Conservation (phyloP, 2,797 vertebrate genomes). For the Trachops cirrhosus region DNA sequence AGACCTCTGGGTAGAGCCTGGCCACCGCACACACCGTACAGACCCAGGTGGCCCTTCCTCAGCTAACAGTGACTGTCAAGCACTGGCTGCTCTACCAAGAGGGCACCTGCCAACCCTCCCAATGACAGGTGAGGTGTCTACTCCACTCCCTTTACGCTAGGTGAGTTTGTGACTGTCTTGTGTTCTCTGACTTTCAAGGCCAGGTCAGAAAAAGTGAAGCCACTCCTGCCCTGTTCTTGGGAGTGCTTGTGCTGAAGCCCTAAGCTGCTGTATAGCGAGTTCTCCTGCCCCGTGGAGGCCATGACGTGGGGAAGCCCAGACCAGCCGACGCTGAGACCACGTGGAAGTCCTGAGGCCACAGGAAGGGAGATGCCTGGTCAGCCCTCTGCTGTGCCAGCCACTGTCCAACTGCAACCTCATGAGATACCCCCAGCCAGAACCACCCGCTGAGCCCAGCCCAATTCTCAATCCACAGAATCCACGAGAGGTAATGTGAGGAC, state of each 20-base stretch:
- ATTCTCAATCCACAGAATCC: neutral
- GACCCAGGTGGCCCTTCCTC: neutral
- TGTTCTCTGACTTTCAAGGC: neutral
- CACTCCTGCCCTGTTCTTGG: neutral
- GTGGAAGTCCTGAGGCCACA: neutral
- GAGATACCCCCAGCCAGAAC: neutral
- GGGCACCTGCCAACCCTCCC: neutral
- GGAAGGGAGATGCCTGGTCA: neutral
- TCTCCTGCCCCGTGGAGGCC: neutral
- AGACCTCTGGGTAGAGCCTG: neutral
- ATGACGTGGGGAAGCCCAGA: neutral
- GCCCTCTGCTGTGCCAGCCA: neutral
- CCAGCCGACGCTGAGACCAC: rapidly evolving
- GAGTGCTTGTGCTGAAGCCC: neutral
- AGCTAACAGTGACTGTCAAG: neutral
- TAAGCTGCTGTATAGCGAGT: neutral
- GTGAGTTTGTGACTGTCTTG: neutral
- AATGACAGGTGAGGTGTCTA: neutral
- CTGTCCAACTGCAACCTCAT: neutral
- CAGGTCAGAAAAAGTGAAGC: neutral
- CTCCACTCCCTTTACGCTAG: neutral
- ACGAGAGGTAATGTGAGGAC: neutral
- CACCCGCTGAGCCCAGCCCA: neutral
- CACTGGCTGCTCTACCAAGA: neutral
- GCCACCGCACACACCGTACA: neutral